Evolutionary conservation across 2,113 vertebrate species (phyloP), one percentile per base, ranked within the genome.

Genomic region (Gnathonemus longibarbis): DNA sequence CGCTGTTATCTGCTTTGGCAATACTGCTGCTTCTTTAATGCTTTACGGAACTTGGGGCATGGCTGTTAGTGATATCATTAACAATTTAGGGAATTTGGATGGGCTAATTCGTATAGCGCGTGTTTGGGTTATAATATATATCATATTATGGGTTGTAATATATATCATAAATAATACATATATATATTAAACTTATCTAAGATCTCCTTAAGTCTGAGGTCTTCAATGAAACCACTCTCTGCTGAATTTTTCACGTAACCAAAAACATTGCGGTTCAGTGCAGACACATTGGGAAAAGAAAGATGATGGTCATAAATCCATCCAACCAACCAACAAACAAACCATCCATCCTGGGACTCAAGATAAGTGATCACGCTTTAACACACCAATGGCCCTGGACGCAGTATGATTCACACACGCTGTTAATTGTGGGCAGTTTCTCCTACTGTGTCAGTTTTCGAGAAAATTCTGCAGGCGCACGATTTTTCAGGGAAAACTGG

Each of bases 401-500:
- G 2, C 74, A 19, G 74, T 19, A 27, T 0, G 17, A 80, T 80
- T 80, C 35, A 42, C 74, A 42, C 35, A 8, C 15, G 5, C 35
- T 42, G 70, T 87, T 91, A n/a, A 42, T 53, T 86, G 24, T 27
- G 89, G 50, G n/a, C 62, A 15, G 10, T 27, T 77, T 50, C 45
- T 42, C 53, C 35, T 62, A n/a, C 31, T 24, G 35, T 90, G 83
- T 35, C 35, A 50, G 17, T 77, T 89, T 53, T 53, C 88, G n/a
- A 50, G 83, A 84, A 52, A 35, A 84, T 58, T 84, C 48, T 48
- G 48, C 45, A 27, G 84, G 62, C 58, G 49, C 21, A 52, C 48
- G 8, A 31, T 70, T 45, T 90, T 88, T 52, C 62, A 39, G 11
- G 80, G 89, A 50, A 49, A 58, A 58, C 89, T 70, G 52, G 74